Evolutionary conservation across 2,888 invertebrate genomes (phyloP), one percentile per base, ranked within the genome.

Genomic region (Argyra leucocephala): DNA sequence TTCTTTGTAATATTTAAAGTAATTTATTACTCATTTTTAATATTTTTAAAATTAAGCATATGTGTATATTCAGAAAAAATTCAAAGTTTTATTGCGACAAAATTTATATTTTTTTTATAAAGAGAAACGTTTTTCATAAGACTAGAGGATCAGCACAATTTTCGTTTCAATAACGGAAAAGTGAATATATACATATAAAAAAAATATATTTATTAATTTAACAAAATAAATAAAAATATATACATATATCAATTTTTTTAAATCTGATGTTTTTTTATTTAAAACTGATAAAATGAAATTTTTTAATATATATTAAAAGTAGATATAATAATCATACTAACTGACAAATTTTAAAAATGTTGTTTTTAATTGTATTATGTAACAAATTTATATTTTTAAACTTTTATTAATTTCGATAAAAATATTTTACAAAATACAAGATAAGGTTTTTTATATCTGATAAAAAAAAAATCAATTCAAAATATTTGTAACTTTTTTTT

Each of bases 21-120:
- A 18, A 48, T 48, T 48, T 48, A 48, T 48, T 48, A 48, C 9
- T 48, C 48, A 48, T 18, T 48, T 18, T 48, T 48, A 31, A 31
- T 12, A n/a, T n/a, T n/a, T 7, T 31, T 5, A 31, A 31, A 31
- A 31, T 15, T 48, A 48, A 48, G n/a, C 18, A 48, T 48, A 48
- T 48, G n/a, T n/a, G 5, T 48, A 48, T 37, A 37, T 48, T 18
- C 18, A 48, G 48, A 48, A 15, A 18, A 48, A 18, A 48, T 31
- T 31, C 7, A 26, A 48, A 48, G 18, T 48, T 48, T 18, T 48
- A 48, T 48, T 15, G 18, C 48, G 12, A 48, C 18, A 48, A 5
- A n/a, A 48, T 48, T 48, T 48, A 48, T 48, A 48, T 48, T 48
- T 48, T 48, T n/a, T 48, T 48, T 48, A 48, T 48, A 48, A 31